Evolutionary conservation across 2,888 invertebrate genomes (phyloP), one percentile per base, ranked within the genome.

Genomic region (Thera obeliscata): DNA sequence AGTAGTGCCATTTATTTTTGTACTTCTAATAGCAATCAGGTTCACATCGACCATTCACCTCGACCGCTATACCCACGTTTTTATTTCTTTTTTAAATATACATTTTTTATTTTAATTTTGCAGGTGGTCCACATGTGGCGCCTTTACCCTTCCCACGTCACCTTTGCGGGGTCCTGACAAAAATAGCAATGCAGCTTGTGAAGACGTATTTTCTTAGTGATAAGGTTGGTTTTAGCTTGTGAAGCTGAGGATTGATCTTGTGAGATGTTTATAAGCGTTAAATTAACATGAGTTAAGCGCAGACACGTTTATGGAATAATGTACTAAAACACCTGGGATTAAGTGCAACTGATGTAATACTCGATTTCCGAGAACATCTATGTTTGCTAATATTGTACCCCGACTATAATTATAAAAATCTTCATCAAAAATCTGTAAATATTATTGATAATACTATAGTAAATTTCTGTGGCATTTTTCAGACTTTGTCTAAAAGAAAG

Each of bases 91-190:
- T 83, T 82, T 77, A 77, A 76, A 76, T 77, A 77, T 77, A 80
- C 80, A 80, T 77, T 78, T 83, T 87, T 83, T 85, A 78, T 80
- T 86, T 83, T 84, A 79, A 82, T 85, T 87, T 85, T 72, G 85
- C 87, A 83, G 85, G 80, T 86, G 82, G 84, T 81, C 79, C 83
- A 86, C 89, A 90, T 84, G 85, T 91, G 90, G 89, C 86, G 88
- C 86, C 83, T 82, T 70, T 77, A 85, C 87, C 86, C 88, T 86
- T 85, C 83, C 61, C 79, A 78, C 82, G 81, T 79, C 81, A 80
- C 82, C 81, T 82, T 76, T 69, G 74, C 71, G 75, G 75, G 75
- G 72, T 70, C 61, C 72, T 59, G 49, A 66, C 71, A 67, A 64
- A 60, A 49, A 58, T 61, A 56, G 2, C 35, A 59, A 5, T 67